phyloP scores from a whole-genome alignment of 2,797 vertebrate genomes.

The Pteropus rufus region DNA sequence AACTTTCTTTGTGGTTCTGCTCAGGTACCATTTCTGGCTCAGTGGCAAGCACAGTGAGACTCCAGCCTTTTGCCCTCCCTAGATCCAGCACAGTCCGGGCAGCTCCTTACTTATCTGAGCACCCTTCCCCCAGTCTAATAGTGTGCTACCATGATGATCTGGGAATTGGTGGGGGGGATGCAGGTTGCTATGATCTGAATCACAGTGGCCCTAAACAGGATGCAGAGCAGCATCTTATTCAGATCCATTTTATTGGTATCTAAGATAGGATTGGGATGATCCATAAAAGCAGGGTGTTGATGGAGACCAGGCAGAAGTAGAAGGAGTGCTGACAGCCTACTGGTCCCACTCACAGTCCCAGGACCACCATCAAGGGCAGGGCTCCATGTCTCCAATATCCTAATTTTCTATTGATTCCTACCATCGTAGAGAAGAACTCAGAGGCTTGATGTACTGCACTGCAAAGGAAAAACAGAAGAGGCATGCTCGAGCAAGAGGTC shows the following conservation, averaged over 20 bases:
- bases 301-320: neutral
- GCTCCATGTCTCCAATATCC: neutral
- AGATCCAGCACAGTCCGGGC: neutral
- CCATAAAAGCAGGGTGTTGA: neutral
- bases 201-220: neutral
- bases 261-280: neutral
- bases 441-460: too few relatives aligned
- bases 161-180: neutral
- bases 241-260: neutral
- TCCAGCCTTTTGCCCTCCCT: neutral
- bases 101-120: neutral
- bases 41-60: neutral
- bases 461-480: neutral
- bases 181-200: neutral
- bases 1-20: neutral
- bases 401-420: neutral
- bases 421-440: neutral
- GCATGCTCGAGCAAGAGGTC: neutral
- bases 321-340: neutral
- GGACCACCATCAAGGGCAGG: neutral
- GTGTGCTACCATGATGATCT: neutral
- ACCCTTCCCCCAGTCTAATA: neutral
- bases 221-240: neutral
- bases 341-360: neutral
- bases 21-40: neutral